Evolutionary conservation across 2,113 vertebrate species (phyloP).

Genomic region (Telmatochromis sp.): DNA sequence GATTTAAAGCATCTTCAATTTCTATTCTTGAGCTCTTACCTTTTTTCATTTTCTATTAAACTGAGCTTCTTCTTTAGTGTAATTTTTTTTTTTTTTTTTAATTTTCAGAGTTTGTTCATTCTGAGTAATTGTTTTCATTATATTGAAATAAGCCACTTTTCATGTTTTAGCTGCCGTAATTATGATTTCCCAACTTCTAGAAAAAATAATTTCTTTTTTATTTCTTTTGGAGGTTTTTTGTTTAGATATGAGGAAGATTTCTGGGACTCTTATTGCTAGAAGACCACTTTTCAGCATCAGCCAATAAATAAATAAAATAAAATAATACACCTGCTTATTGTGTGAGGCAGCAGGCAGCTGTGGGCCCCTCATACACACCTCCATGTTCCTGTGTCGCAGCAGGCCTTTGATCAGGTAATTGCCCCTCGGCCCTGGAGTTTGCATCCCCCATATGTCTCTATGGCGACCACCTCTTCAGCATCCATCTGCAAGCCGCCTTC

Average conservation of each 20-base stretch:
- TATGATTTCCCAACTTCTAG: neutral
- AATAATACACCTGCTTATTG: constrained; percentile 27
- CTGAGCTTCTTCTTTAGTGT: neutral
- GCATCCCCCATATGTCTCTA: constrained; percentile 35
- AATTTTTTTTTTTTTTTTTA: fast-evolving
- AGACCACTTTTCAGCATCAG: neutral
- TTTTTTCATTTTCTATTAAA: neutral
- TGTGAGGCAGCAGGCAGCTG: constrained; percentile 49
- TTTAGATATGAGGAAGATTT: neutral
- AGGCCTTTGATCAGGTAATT: constrained; percentile 76
- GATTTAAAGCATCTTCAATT: neutral
- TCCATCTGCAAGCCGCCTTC: constrained; percentile 39
- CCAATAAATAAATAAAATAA: neutral
- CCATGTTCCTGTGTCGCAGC: constrained; percentile 36
- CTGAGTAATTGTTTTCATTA: neutral
- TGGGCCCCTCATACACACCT: constrained; percentile 36
- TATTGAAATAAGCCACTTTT: neutral
- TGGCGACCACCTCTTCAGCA: constrained; percentile 25
- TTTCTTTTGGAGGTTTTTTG: neutral
- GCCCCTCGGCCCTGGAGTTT: constrained; percentile 62
- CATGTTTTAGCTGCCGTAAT: neutral
- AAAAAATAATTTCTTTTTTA: neutral
- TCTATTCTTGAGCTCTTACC: neutral
- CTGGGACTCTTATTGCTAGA: neutral
- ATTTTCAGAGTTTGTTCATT: neutral